phyloP scores from a whole-genome alignment of 1,140 invertebrate species.

The Musca vetustissima region DNA sequence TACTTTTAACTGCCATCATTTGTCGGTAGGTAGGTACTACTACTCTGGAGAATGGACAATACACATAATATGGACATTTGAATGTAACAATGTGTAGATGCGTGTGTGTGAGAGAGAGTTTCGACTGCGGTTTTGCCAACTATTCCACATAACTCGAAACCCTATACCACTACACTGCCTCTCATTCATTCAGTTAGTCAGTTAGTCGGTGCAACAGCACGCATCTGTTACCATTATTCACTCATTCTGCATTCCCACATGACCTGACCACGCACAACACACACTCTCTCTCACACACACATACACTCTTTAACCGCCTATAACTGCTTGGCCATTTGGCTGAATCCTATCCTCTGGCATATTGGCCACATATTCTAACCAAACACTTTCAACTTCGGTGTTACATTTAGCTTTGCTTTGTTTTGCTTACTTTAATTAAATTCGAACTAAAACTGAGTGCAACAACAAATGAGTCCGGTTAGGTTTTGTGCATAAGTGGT shows the following conservation, averaged over 20 bases:
- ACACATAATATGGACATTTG: background rate
- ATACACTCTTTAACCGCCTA: background rate
- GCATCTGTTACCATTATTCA: conserved; percentile 20
- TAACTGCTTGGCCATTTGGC: background rate
- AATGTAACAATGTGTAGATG: too few relatives aligned
- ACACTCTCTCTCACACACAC: background rate
- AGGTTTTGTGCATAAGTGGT: too few relatives aligned
- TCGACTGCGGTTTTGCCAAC: too few relatives aligned
- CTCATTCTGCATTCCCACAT: conserved; percentile 9
- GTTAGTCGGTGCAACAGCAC: background rate
- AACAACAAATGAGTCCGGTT: background rate
- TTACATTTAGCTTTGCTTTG: too few relatives aligned
- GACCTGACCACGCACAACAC: conserved; percentile 9
- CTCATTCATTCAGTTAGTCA: too few relatives aligned
- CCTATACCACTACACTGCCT: too few relatives aligned
- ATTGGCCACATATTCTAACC: conserved; percentile 11
- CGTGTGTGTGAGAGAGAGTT: background rate
- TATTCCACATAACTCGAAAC: too few relatives aligned
- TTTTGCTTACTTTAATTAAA: conserved; percentile 25
- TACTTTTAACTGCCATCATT: conserved; percentile 14
- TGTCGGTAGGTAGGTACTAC: background rate
- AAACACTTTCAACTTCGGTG: conserved; percentile 21
- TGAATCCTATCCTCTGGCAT: background rate
- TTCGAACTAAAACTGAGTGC: conserved; percentile 8
- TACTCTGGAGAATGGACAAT: too few relatives aligned